These are phyloP conservation scores for Copsychus sechellarum DNA, from an alignment of 2,113 vertebrate species.

Conservation along the genomic window DNA sequence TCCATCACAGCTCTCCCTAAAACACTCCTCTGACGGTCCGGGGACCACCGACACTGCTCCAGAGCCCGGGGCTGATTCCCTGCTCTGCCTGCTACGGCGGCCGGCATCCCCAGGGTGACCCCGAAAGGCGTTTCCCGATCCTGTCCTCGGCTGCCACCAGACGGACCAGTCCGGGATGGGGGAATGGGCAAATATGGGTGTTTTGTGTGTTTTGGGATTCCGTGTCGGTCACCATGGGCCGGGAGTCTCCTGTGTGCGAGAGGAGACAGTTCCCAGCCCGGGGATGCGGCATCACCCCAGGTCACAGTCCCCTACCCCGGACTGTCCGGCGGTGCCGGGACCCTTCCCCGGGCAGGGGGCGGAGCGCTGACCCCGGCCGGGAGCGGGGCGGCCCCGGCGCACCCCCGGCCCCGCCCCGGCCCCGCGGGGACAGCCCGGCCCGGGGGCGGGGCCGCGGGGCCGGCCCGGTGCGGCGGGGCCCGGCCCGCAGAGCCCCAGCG, in stretches of 20 bases:
- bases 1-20: neutral
- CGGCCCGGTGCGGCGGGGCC: too few relatives aligned
- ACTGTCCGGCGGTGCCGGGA: neutral
- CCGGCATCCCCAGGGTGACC: neutral
- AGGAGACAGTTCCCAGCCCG: neutral
- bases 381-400: neutral
- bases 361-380: neutral
- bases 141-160: neutral
- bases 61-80: fast-evolving
- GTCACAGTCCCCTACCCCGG: neutral
- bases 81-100: too few relatives aligned
- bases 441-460: too few relatives aligned
- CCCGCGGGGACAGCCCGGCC: too few relatives aligned
- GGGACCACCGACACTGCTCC: fast-evolving
- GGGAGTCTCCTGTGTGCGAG: neutral
- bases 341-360: neutral
- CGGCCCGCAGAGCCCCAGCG: too few relatives aligned
- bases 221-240: fast-evolving
- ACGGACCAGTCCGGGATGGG: fast-evolving
- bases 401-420: neutral
- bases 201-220: fast-evolving
- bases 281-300: neutral
- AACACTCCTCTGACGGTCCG: fast-evolving
- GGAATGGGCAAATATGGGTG: fast-evolving
- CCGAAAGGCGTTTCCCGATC: neutral